phyloP scores from a whole-genome alignment of 2,113 vertebrate genomes.

The Leptobrachium leishanense region DNA sequence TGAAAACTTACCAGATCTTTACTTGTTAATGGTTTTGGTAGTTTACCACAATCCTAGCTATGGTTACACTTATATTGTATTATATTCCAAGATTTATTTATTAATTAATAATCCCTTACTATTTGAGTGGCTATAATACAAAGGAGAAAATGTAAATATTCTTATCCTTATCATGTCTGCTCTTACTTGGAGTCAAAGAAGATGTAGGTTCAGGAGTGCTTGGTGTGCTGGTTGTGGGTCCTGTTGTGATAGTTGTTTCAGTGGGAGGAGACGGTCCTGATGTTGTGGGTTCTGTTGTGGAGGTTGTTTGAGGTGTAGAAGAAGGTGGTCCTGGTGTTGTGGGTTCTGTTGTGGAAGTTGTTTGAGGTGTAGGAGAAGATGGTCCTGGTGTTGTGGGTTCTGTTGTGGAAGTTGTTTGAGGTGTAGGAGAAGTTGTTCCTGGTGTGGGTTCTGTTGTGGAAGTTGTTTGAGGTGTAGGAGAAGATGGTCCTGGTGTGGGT shows the following conservation, averaged over 20 bases:
- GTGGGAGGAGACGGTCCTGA: background rate
- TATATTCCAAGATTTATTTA: too few relatives aligned
- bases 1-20: too few relatives aligned
- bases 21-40: too few relatives aligned
- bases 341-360: background rate
- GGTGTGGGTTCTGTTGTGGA: background rate
- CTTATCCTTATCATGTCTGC: too few relatives aligned
- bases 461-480: fast-evolving
- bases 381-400: background rate
- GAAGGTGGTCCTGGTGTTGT: background rate
- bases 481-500: background rate
- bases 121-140: too few relatives aligned
- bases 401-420: background rate
- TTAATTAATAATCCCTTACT: too few relatives aligned
- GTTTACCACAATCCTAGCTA: too few relatives aligned
- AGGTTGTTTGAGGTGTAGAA: background rate
- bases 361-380: background rate
- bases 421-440: background rate
- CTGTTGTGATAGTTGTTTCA: background rate
- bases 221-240: background rate
- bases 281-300: background rate
- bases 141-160: too few relatives aligned
- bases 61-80: too few relatives aligned
- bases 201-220: fast-evolving
- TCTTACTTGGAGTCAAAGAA: background rate